Conservation (phyloP, 2,113 vertebrate species). For the Engystomops pustulosus region DNA sequence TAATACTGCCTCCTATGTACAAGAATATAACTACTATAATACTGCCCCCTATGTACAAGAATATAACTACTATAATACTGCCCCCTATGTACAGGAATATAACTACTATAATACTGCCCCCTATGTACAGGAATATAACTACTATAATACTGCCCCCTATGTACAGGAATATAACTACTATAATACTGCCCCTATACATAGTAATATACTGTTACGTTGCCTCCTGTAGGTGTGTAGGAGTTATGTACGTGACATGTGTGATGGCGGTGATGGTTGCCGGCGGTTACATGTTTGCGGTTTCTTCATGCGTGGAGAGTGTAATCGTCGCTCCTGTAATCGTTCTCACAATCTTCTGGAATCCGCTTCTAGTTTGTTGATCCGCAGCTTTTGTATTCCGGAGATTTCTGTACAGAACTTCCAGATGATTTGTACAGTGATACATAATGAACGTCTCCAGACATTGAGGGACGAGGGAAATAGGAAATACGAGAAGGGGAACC, state of each 20-base stretch:
- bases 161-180: no score
- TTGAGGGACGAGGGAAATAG: not conserved
- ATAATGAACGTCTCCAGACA: constrained; percentile 21
- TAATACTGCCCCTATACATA: no score
- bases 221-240: constrained; percentile 66
- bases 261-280: constrained; percentile 64
- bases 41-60: no score
- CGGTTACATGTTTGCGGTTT: constrained; percentile 74
- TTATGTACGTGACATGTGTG: constrained; percentile 62
- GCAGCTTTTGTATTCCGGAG: constrained; percentile 61
- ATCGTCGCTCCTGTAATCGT: constrained; percentile 64
- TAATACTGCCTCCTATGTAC: no score
- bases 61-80: no score
- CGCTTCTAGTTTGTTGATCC: constrained; percentile 54
- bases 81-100: no score
- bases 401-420: constrained; percentile 68
- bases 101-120: no score
- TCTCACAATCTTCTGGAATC: constrained; percentile 70
- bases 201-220: not conserved
- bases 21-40: no score
- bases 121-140: no score
- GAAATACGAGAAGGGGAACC: not conserved
- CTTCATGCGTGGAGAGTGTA: constrained; percentile 72
- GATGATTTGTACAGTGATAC: constrained; percentile 65
- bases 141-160: no score